Evolutionary conservation across 1,140 invertebrate species (phyloP).

Genomic region (Neodiprion fabricii): DNA sequence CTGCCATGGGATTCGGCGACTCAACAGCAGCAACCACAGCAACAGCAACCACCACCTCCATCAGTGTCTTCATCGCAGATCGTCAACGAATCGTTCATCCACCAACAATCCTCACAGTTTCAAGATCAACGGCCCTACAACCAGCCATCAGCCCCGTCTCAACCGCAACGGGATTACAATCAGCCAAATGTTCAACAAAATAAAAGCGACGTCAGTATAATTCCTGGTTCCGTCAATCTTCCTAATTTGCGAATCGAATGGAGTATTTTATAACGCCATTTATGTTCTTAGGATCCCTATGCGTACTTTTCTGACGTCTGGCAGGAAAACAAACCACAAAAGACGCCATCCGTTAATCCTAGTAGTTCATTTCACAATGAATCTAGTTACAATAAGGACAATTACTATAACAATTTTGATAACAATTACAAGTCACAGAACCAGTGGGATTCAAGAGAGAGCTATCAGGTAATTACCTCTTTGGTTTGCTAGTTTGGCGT

Average conservation of each 20-base stretch:
- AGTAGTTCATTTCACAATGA: constrained; percentile 41
- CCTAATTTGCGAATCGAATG: constrained; percentile 8
- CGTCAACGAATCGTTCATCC: constrained; percentile 38
- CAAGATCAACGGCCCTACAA: constrained; percentile 43
- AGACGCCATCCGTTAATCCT: constrained; percentile 29
- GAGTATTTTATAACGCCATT: constrained; percentile 15
- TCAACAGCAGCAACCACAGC: constrained; percentile 29
- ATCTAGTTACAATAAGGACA: constrained; percentile 42
- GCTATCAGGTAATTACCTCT: constrained; percentile 43
- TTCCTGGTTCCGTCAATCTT: constrained; percentile 4
- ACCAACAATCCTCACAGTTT: constrained; percentile 33
- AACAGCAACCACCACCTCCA: constrained; percentile 12
- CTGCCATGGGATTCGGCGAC: constrained; percentile 7
- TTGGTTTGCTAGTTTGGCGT: neutral
- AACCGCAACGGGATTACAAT: constrained; percentile 33
- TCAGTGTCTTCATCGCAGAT: constrained; percentile 36
- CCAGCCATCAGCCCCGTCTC: constrained; percentile 30
- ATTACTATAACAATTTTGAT: constrained; percentile 42
- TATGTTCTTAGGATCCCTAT: constrained; percentile 52
- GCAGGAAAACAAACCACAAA: constrained; percentile 56
- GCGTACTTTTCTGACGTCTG: constrained; percentile 60
- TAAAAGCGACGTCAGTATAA: constrained; percentile 49
- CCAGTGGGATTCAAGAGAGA: constrained; percentile 48
- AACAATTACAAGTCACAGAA: constrained; percentile 52
- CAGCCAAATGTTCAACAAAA: constrained; percentile 46